Evolutionary conservation across 1,140 invertebrate species (phyloP).

Genomic region (Apis cerana): DNA sequence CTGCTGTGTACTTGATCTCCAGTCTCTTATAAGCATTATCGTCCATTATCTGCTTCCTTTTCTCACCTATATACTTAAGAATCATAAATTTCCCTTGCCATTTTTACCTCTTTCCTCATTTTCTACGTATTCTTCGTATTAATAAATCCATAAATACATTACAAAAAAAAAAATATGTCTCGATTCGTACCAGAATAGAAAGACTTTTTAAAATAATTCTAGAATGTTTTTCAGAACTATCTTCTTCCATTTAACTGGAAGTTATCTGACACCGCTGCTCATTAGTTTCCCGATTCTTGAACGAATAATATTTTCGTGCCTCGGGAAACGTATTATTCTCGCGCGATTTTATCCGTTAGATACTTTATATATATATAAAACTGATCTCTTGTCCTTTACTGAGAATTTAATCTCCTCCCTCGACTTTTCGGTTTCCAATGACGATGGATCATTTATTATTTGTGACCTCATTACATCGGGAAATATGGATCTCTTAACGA

Average conservation of each 20-base stretch:
- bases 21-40: no score
- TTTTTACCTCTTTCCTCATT: no score
- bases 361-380: no score
- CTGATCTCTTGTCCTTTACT: background rate
- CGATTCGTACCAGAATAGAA: no score
- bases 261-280: no score
- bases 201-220: conserved; percentile 22
- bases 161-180: no score
- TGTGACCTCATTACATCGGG: background rate
- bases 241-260: background rate
- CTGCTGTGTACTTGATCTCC: no score
- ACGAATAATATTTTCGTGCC: background rate
- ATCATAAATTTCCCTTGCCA: no score
- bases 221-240: background rate
- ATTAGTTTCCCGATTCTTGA: conserved; percentile 20
- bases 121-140: no score
- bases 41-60: no score
- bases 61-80: no score
- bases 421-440: background rate
- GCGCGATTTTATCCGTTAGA: background rate
- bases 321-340: background rate
- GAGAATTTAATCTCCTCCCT: conserved; percentile 35
- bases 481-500: background rate
- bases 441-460: conserved; percentile 27
- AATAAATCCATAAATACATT: no score